Percentiles rank a stretch among this genome's conserved stretches.
Conservation (phyloP, 2,113 vertebrate species). For the Numida meleagris region DNA sequence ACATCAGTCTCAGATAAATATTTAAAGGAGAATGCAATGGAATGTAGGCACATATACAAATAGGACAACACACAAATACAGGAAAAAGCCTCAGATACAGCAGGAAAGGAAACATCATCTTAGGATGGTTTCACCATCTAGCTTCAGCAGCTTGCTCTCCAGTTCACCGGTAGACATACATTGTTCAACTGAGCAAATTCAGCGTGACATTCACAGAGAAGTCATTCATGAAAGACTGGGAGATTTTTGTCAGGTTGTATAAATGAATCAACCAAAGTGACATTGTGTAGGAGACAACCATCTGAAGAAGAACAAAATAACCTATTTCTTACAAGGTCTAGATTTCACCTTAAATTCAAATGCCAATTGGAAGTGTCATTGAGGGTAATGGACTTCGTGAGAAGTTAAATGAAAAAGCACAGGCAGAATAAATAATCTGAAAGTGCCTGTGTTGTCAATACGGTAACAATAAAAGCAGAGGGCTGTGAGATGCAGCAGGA, state of each 20-base stretch:
- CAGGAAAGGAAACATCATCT: not conserved
- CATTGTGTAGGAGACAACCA: conserved; percentile 36
- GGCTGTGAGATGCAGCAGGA: not conserved
- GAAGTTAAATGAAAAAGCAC: conserved; percentile 52
- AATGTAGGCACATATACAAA: not conserved
- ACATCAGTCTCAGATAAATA: not conserved
- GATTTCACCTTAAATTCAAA: conserved; percentile 52
- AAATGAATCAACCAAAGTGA: conserved; percentile 69
- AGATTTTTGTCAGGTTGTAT: conserved; percentile 61
- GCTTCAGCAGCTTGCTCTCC: not conserved
- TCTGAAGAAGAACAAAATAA: conserved; percentile 60
- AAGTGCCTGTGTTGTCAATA: not conserved
- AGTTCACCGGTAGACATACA: not conserved
- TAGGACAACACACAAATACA: not conserved
- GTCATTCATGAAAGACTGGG: not conserved
- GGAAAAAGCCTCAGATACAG: not conserved
- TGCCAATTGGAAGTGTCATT: conserved; percentile 57
- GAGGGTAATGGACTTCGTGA: conserved; percentile 58
- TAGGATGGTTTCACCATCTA: not conserved
- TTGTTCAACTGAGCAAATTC: conserved; percentile 40
- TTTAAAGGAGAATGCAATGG: accelerated
- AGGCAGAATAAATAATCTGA: conserved; percentile 13
- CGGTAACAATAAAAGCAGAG: not conserved
- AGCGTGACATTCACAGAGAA: conserved; percentile 51
- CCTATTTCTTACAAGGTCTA: conserved; percentile 59